Conservation (phyloP, 2,113 vertebrate genomes). For the Cygnus atratus region DNA sequence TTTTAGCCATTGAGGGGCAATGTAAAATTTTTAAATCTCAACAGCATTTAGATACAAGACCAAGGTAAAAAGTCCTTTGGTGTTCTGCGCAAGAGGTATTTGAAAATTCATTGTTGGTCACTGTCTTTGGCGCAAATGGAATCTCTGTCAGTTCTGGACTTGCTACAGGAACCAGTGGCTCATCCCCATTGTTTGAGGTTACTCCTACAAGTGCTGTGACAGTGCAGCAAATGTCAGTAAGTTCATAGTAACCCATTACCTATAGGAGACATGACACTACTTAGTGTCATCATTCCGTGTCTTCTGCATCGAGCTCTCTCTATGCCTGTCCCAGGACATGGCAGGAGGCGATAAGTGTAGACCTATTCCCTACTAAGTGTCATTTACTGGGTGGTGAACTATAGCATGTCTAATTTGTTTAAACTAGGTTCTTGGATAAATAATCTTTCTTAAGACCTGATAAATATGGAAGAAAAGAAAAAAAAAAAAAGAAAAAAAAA, state of each 20-base stretch:
- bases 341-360: neutral
- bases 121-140: neutral
- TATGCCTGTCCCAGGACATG: neutral
- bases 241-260: neutral
- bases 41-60: neutral
- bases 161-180: neutral
- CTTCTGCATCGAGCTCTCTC: neutral
- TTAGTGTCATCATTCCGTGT: accelerated
- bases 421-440: neutral
- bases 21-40: neutral
- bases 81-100: neutral
- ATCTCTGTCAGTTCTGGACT: neutral
- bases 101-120: neutral
- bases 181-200: neutral
- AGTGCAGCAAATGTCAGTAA: neutral
- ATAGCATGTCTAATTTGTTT: neutral
- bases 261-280: neutral
- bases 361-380: neutral
- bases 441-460: conserved; percentile 7
- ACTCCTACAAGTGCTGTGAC: neutral
- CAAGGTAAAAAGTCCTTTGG: neutral
- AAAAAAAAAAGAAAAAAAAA: neutral
- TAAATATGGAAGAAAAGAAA: neutral
- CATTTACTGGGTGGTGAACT: neutral
- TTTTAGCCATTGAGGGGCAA: neutral